Base-by-base conservation (phyloP, 2,888 invertebrate species). In the Hybos culiciformis region DNA sequence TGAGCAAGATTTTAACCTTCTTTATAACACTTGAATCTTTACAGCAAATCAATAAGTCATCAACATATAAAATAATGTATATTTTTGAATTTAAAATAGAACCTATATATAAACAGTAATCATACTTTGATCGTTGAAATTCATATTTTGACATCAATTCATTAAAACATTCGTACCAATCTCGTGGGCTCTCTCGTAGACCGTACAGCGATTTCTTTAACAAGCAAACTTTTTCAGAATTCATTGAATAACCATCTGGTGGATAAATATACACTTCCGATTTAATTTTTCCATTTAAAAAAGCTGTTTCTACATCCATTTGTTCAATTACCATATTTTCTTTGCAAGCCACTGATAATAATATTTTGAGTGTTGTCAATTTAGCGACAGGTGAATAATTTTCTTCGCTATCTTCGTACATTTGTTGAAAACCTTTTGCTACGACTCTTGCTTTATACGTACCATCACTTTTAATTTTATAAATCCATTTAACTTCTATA, bases 361-460 rank as follows among this genome's bases (percentile, higher is more conserved):
- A 50, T 33, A 56, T 15, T 51, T 58, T 59, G n/a, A 58, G 48
- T 2, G 56, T 58, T 45, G 46, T 51, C 53, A 55, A 56, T 53
- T 53, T 46, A 38, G 24, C 41, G n/a, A 50, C 51, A 12, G 50
- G 46, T 4, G 51, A 50, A 45, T 51, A 51, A 37, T 47, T 38
- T 37, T 49, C 38, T 17, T 47, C 46, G 17, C 47, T 39, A 33
- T 32, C 6, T n/a, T 50, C 48, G 8, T 36, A n/a, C n/a, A n/a
- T 50, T 43, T 51, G 48, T 39, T 50, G 50, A 32, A 50, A 50
- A 5, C 49, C 49, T 23, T 45, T 24, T 20, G 39, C 46, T 14
- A 46, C 43, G 37, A 47, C 24, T 18, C 51, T 50, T 12, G 51
- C 54, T 48, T 54, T 53, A 49, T 49, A 53, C 2, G 15, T 29